Base-by-base conservation (phyloP, 1,140 invertebrate species). In the Zaprionus ornatus region DNA sequence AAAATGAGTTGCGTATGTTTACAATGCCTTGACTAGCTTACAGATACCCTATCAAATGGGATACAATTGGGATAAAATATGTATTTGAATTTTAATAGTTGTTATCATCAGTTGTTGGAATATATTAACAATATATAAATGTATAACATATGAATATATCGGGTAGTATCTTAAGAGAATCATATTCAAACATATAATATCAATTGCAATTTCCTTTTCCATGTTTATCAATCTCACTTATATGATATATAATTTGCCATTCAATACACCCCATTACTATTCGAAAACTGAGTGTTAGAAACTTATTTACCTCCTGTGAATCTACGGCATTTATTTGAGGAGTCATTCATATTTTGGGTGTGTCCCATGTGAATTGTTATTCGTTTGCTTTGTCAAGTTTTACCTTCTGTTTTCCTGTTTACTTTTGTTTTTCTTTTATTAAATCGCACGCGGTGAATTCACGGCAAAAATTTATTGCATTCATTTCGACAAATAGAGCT, bases 401-500 rank as follows among this genome's bases (percentile, higher is more conserved):
- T 35, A 15, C 52, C 1, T 15, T n/a, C 17, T 17, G 21, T 77
- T 73, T 45, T 66, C 27, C 13, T 40, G 68, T 37, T 19, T 19
- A 48, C 17, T 48, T 42, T 37, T 27, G 12, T 59, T 80, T 73
- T 69, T 73, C 42, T 66, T 77, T 80, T 77, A 69, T 77, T 74
- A 74, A 74, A 77, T 57, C 68, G 52, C 77, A 32, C 40, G 17
- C 48, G 7, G 65, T 68, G 63, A 56, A 65, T 56, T 54, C 59
- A 63, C 42, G 15, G 77, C 40, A n/a, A 75, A 80, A 78, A 85
- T 81, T 85, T 85, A 85, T 85, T 81, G 62, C 82, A 85, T 69
- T 68, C 80, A 75, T 84, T 74, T 75, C 56, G 55, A 35, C 67
- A 72, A 55, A 62, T 37, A 35, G 32, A 37, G 48, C 25, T 61